Conservation (phyloP, 2,797 vertebrate genomes). For the Paedocypris micromegethes region DNA sequence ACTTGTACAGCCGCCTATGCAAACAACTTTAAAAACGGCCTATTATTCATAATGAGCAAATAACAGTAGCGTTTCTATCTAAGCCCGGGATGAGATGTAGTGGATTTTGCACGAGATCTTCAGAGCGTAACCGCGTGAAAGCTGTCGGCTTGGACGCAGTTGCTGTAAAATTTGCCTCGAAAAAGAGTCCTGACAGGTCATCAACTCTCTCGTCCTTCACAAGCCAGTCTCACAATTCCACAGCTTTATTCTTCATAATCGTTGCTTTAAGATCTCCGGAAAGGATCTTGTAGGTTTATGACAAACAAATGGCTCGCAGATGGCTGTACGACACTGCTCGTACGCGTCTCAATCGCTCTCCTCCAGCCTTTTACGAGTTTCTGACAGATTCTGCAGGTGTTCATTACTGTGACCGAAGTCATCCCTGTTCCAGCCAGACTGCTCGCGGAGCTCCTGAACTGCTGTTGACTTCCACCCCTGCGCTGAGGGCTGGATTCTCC, state of each 20-base stretch:
- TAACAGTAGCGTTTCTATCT: slow-evolving; percentile 47
- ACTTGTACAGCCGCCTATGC: slow-evolving; percentile 44
- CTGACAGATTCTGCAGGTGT: slow-evolving; percentile 54
- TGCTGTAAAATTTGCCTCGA: slow-evolving; percentile 43
- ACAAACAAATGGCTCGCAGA: slow-evolving; percentile 34
- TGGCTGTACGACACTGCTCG: slow-evolving; percentile 48
- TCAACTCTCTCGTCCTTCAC: slow-evolving; percentile 52
- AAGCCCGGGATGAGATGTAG: slow-evolving; percentile 21
- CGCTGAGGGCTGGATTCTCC: slow-evolving; percentile 22
- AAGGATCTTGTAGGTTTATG: slow-evolving; percentile 33
- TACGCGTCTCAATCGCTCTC: slow-evolving; percentile 49
- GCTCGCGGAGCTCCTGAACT: slow-evolving; percentile 41
- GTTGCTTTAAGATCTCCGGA: slow-evolving; percentile 28
- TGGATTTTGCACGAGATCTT: slow-evolving; percentile 2
- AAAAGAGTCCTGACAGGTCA: slow-evolving; percentile 49
- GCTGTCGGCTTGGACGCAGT: slow-evolving; percentile 6
- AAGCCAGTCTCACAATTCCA: slow-evolving; percentile 44
- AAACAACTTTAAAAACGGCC: slow-evolving; percentile 53
- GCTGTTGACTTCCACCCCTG: slow-evolving; percentile 50
- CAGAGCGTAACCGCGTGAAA: not conserved
- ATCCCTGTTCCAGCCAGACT: slow-evolving; percentile 34
- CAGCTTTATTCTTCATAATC: slow-evolving; percentile 42
- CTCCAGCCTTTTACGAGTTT: slow-evolving; percentile 36
- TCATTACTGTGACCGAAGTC: slow-evolving; percentile 57
- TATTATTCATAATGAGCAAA: slow-evolving; percentile 48